Evolutionary conservation across 2,113 vertebrate species (phyloP).

Genomic region (Platysteira castanea): DNA sequence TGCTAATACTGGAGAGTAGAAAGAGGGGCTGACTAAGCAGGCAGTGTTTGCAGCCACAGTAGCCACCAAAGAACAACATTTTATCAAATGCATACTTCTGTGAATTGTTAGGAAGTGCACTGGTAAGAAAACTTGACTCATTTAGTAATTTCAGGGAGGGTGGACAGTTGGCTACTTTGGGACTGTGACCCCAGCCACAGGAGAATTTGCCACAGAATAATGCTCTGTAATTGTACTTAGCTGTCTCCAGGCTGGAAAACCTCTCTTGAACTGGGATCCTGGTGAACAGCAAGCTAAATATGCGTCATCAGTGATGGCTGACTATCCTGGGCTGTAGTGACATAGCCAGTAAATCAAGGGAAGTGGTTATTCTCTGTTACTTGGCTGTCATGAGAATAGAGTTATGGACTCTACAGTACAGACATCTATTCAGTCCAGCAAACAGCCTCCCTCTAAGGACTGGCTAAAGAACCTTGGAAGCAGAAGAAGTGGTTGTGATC

Average conservation of each 20-base stretch:
- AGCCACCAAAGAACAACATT: not conserved
- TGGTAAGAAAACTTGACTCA: not conserved
- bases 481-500: not conserved
- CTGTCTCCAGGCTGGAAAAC: not conserved
- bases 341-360: not conserved
- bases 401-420: not conserved
- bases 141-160: not conserved
- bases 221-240: not conserved
- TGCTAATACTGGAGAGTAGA: not conserved
- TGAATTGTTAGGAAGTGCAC: not conserved
- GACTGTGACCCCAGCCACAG: not conserved
- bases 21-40: not conserved
- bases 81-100: not conserved
- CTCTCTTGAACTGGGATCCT: not conserved
- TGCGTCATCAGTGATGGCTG: not conserved
- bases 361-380: not conserved
- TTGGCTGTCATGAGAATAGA: not conserved
- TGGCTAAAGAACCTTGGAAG: not conserved
- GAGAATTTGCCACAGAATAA: not conserved
- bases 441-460: not conserved
- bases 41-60: not conserved
- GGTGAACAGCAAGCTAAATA: not conserved
- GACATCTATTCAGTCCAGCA: not conserved
- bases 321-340: not conserved
- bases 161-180: not conserved